These are phyloP conservation scores for Clusia tigrina DNA, from an alignment of 2,888 invertebrate genomes.

Conservation along the genomic window DNA sequence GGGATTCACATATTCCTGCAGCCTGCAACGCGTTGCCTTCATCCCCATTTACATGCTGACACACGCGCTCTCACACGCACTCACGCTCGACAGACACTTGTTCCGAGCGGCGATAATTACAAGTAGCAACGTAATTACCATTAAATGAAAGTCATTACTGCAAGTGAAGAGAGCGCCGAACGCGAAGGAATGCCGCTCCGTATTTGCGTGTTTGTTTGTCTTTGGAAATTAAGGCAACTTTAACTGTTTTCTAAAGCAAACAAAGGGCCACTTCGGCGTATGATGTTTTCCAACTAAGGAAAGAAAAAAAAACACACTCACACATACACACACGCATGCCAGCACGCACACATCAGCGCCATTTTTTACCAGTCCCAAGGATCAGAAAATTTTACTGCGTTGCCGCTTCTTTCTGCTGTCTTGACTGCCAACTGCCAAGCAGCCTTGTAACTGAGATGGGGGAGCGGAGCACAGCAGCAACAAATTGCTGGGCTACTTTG, in stretches of 20 bases:
- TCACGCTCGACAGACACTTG: too few relatives aligned
- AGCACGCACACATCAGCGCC: background rate
- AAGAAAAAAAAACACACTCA: background rate
- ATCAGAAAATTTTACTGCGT: background rate
- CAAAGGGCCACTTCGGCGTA: background rate
- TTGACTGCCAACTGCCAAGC: too few relatives aligned
- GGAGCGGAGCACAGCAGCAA: too few relatives aligned
- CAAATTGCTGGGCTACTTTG: background rate
- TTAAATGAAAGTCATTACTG: slow-evolving; percentile 49
- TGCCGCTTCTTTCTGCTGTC: background rate
- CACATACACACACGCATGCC: background rate
- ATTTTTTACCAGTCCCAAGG: background rate
- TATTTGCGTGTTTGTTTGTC: background rate
- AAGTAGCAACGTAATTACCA: slow-evolving; percentile 51
- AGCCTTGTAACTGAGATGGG: too few relatives aligned
- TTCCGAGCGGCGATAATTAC: slow-evolving; percentile 6
- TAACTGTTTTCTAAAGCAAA: too few relatives aligned
- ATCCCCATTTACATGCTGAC: too few relatives aligned
- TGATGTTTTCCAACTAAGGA: background rate
- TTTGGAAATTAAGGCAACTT: background rate
- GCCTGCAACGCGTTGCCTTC: too few relatives aligned
- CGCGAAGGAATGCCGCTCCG: background rate
- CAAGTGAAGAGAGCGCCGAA: background rate
- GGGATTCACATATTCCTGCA: too few relatives aligned
- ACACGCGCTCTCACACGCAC: too few relatives aligned